These are phyloP conservation scores for Embidobia sp. DNA, from an alignment of 2,888 invertebrate genomes.

Conservation along the genomic window DNA sequence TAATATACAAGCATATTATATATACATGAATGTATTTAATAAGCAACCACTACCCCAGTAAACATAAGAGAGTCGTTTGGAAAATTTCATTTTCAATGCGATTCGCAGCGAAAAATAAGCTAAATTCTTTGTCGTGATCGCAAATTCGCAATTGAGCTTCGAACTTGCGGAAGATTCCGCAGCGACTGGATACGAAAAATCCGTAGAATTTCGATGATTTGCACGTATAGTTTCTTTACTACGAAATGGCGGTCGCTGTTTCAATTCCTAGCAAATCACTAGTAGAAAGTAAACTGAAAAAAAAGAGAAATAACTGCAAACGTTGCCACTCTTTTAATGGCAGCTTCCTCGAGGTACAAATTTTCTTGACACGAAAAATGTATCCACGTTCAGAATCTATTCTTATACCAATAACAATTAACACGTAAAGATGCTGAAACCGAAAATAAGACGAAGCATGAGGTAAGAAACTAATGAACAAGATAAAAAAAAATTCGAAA, in stretches of 20 bases:
- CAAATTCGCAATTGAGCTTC: background rate
- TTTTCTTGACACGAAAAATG: conserved; percentile 63
- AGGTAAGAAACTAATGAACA: conserved; percentile 21
- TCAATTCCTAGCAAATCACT: conserved; percentile 48
- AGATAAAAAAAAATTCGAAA: conserved; percentile 66
- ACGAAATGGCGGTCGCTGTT: conserved; percentile 39
- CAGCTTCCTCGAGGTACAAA: conserved; percentile 65
- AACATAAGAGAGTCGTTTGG: background rate
- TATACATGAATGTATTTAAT: conserved; percentile 29
- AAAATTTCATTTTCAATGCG: conserved; percentile 8
- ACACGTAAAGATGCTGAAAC: conserved; percentile 38
- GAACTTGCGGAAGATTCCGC: no score
- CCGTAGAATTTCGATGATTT: no score
- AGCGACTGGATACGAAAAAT: no score
- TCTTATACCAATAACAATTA: conserved; percentile 72
- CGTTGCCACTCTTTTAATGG: conserved; percentile 60
- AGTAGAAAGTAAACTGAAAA: conserved; percentile 33
- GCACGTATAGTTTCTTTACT: conserved; percentile 26
- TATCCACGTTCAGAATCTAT: conserved; percentile 74
- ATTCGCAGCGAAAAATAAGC: background rate
- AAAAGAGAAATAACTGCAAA: conserved; percentile 34
- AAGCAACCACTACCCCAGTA: conserved; percentile 11
- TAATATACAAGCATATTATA: conserved; percentile 29
- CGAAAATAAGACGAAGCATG: conserved; percentile 20
- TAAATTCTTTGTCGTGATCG: background rate